Base-by-base conservation (phyloP, 1,140 invertebrate species). In the Drosophila jambulina region DNA sequence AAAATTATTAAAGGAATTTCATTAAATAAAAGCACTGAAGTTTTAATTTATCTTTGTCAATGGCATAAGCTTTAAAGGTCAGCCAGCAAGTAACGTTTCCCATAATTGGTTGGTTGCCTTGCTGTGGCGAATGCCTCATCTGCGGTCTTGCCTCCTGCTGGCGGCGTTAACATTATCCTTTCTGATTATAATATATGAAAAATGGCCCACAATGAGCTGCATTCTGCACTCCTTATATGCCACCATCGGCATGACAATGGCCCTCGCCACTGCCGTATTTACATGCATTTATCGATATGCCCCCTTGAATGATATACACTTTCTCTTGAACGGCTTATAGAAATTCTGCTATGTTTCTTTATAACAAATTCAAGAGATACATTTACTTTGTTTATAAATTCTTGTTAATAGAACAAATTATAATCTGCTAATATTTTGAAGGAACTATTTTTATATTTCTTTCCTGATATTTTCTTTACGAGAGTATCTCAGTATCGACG, bases 151-250 rank as follows among this genome's bases (percentile, higher is more conserved):
- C 12, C 64, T 36, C 43, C 51, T 57, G 49, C 64, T 57, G 76
- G 57, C 68, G 58, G 71, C 79, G 78, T 84, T 80, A 81, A 83
- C 69, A 81, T 83, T 88, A 87, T 84, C 78, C 84, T 61, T 82
- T 48, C 84, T 88, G 84, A 88, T 88, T 88, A 88, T 84, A 58
- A 59, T 63, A 56, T 79, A 84, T 88, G 84, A 88, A 80, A 87
- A 78, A 87, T 80, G 85, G 78, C 69, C 80, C 68, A 48, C 58
- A 64, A 63, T 53, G 64, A 79, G 48, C 65, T 12, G 59, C 56
- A 17, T 48, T 19, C 42, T 34, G 32, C 32, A 34, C 13, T 51
- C 49, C 49, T 57, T 46, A 34, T 54, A 43, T 65, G 64, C 36
- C 23, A 67, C 46, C 67, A 51, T 29, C 38, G 60, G 59, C 42